These are phyloP conservation scores for Zapornia atra DNA, from an alignment of 2,113 vertebrate species.

Conservation along the genomic window DNA sequence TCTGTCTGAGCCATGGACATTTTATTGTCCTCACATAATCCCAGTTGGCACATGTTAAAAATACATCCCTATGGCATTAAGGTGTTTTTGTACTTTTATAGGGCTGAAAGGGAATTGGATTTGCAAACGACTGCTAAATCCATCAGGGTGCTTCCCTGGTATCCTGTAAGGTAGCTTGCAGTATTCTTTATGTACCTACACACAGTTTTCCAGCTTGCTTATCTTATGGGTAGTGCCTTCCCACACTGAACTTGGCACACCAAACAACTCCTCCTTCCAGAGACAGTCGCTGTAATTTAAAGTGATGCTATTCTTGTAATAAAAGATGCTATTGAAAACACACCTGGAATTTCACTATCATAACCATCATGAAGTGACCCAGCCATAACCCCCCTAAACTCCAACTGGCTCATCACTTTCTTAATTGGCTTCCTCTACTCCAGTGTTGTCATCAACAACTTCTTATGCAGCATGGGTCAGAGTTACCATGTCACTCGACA, in stretches of 20 bases:
- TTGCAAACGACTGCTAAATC: not conserved
- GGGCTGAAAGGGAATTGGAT: not conserved
- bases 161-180: not conserved
- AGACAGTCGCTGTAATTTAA: not conserved
- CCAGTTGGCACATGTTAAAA: not conserved
- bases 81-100: not conserved
- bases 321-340: conserved; percentile 29
- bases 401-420: conserved; percentile 5
- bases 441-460: not conserved
- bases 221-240: not conserved
- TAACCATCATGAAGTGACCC: conserved; percentile 26
- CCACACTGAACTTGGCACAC: not conserved
- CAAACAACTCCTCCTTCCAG: not conserved
- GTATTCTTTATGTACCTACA: not conserved
- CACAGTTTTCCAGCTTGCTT: not conserved
- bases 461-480: conserved; percentile 19
- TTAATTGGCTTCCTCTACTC: conserved; percentile 30
- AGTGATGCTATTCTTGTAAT: conserved; percentile 12
- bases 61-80: not conserved
- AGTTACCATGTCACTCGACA: conserved; percentile 27
- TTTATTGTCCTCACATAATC: not conserved
- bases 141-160: not conserved
- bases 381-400: conserved; percentile 15
- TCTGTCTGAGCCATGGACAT: not conserved
- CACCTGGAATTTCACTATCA: conserved; percentile 2